Conservation (phyloP, 2,888 invertebrate genomes). For the Ectemnius cavifrons region DNA sequence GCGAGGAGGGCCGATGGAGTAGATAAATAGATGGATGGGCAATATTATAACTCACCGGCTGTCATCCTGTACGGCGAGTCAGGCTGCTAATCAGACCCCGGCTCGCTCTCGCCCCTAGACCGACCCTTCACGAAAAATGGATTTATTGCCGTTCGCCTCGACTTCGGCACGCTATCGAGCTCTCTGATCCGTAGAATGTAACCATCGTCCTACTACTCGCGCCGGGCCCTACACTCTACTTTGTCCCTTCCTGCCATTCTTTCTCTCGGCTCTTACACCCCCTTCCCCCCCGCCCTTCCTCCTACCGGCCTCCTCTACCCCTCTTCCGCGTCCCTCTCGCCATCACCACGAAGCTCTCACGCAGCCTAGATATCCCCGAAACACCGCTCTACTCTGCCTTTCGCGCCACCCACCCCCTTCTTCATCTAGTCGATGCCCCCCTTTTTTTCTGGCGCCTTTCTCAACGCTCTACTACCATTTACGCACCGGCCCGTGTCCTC, state of each 20-base stretch:
- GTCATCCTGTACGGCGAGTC: slow-evolving; percentile 78
- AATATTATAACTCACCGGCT: slow-evolving; percentile 79
- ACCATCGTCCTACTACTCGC: slow-evolving; percentile 70
- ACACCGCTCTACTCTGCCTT: slow-evolving; percentile 15
- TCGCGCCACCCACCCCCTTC: background rate
- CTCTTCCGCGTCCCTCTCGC: slow-evolving; percentile 12
- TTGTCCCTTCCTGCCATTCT: slow-evolving; percentile 21
- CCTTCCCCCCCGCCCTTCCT: slow-evolving; percentile 12
- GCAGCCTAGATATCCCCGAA: background rate
- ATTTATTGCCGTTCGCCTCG: slow-evolving; percentile 78
- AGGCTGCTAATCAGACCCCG: slow-evolving; percentile 78
- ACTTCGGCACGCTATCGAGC: slow-evolving; percentile 79
- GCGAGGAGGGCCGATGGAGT: slow-evolving; percentile 72
- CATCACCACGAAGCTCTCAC: background rate
- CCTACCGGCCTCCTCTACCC: too few species aligned
- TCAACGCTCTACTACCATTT: background rate
- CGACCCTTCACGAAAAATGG: slow-evolving; percentile 78
- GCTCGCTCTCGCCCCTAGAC: slow-evolving; percentile 69
- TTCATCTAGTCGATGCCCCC: background rate
- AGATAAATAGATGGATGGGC: slow-evolving; percentile 79
- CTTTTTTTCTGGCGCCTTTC: background rate
- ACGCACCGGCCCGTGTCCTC: background rate
- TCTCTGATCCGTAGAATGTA: slow-evolving; percentile 78
- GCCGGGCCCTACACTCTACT: slow-evolving; percentile 57
- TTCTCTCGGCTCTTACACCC: slow-evolving; percentile 20